phyloP scores from a whole-genome alignment of 2,888 invertebrate species.

The Vandiemenella viatica region DNA sequence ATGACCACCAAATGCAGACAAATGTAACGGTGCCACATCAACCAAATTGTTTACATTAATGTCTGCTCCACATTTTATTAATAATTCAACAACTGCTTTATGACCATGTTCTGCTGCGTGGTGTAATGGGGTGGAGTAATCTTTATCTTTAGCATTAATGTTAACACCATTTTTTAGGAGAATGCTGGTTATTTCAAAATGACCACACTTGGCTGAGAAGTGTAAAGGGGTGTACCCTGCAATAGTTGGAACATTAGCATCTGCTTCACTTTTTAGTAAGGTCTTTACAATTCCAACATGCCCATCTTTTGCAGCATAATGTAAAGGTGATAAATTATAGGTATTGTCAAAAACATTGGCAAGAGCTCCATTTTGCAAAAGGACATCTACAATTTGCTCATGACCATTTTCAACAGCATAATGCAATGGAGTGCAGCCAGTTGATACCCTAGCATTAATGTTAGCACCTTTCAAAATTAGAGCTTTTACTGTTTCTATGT shows the following conservation, averaged over 20 bases:
- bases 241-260: constrained; percentile 3
- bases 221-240: constrained; percentile 5
- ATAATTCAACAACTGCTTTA: constrained; percentile 4
- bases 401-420: too few relatives aligned
- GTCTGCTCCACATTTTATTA: constrained; percentile 11
- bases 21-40: constrained; percentile 10
- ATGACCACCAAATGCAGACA: constrained; percentile 7
- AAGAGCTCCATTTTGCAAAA: too few relatives aligned
- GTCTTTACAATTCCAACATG: constrained; percentile 13
- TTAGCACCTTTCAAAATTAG: too few relatives aligned
- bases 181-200: constrained; percentile 1
- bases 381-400: too few relatives aligned
- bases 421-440: too few relatives aligned
- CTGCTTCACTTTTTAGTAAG: constrained; percentile 8
- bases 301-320: constrained; percentile 11
- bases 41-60: constrained; percentile 5
- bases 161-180: constrained; percentile 6
- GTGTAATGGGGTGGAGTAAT: constrained; percentile 15
- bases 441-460: too few relatives aligned
- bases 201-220: constrained; percentile 3
- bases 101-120: constrained; percentile 3
- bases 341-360: too few relatives aligned
- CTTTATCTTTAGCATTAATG: constrained; percentile 16
- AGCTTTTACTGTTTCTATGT: too few relatives aligned
- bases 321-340: too few relatives aligned